Evolutionary conservation across 2,113 vertebrate species (phyloP).

Genomic region (Entomyzon cyanotis): DNA sequence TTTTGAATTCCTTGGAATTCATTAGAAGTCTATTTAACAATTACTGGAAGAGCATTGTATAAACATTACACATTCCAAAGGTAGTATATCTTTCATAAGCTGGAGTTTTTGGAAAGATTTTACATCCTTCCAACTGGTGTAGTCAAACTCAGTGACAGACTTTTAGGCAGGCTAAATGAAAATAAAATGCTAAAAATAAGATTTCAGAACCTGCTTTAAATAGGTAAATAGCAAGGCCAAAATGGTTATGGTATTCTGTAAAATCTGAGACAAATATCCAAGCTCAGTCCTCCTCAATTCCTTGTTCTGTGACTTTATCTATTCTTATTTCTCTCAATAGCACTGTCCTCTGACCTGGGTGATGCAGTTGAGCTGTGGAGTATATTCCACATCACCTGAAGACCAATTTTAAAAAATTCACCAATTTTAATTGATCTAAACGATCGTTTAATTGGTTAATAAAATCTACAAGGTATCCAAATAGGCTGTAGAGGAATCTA

Average conservation of each 20-base stretch:
- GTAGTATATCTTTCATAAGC: background rate
- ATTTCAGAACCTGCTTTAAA: background rate
- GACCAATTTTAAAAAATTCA: too few species aligned
- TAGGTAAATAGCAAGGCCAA: background rate
- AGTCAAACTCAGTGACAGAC: background rate
- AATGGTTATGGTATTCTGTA: accelerated
- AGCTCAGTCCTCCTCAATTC: background rate
- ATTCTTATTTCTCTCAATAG: background rate
- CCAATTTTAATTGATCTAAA: too few species aligned
- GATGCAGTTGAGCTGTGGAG: background rate
- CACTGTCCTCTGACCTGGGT: background rate
- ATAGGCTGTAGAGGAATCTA: background rate
- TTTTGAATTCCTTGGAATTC: background rate
- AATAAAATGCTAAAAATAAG: background rate
- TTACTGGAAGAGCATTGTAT: background rate
- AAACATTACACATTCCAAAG: background rate
- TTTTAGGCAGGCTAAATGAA: background rate
- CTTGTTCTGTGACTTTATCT: background rate
- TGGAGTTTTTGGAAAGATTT: background rate
- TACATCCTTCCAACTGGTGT: background rate
- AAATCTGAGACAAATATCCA: background rate
- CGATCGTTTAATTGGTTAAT: too few species aligned
- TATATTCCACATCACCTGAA: background rate
- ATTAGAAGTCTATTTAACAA: background rate
- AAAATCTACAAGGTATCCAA: background rate